phyloP scores from a whole-genome alignment of 2,113 vertebrate genomes.

The Vulpes ferrilata region DNA sequence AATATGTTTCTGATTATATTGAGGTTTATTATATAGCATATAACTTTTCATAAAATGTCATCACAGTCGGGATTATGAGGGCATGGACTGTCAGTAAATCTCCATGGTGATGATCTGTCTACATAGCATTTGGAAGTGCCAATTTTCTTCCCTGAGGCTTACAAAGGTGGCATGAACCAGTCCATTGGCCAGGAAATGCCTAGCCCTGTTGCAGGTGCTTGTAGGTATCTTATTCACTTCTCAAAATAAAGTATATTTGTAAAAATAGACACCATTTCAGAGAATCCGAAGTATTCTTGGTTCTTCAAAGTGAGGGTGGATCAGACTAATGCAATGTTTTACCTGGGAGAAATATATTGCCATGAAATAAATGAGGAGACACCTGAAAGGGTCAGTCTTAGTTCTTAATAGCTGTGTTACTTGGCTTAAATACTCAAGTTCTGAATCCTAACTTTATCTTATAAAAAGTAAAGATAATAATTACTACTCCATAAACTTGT shows the following conservation, averaged over 20 bases:
- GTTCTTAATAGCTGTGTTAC: neutral
- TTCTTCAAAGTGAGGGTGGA: neutral
- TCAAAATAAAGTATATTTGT: neutral
- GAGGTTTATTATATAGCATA: neutral
- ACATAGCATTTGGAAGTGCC: neutral
- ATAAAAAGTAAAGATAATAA: neutral
- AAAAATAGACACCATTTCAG: neutral
- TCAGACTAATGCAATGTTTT: neutral
- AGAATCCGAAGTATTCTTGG: neutral
- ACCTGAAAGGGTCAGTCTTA: neutral
- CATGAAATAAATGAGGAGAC: neutral
- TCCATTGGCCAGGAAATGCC: neutral
- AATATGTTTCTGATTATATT: constrained; percentile 22
- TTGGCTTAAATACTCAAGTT: neutral
- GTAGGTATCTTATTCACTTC: neutral
- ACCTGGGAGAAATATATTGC: neutral
- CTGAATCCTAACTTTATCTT: neutral
- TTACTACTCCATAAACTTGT: neutral
- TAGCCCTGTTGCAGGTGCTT: neutral
- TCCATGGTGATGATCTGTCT: neutral
- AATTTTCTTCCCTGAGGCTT: neutral
- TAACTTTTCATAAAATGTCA: constrained; percentile 19
- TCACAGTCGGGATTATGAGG: neutral
- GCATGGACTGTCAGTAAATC: neutral
- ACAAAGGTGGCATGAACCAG: neutral